Conservation (phyloP, 2,797 vertebrate species). For the Xenentodon cancila region DNA sequence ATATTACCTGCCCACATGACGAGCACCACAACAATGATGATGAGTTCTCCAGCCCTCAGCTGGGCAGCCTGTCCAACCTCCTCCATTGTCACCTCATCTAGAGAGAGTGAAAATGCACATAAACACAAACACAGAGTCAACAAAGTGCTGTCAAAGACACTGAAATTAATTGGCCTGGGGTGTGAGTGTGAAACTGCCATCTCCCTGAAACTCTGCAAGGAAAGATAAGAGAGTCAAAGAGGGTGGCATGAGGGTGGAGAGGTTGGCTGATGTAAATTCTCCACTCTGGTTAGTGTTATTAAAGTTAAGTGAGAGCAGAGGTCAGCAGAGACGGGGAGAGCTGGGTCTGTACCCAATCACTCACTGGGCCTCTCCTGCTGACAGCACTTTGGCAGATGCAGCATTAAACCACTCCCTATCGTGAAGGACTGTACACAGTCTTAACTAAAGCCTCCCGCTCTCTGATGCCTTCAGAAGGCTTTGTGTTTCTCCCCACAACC, state of each 20-base stretch:
- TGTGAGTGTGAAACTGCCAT: constrained; percentile 37
- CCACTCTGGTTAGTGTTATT: constrained; percentile 57
- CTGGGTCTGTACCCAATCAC: constrained; percentile 32
- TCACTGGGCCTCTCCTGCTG: constrained; percentile 43
- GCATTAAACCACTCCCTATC: constrained; percentile 41
- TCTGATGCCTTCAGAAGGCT: constrained; percentile 18
- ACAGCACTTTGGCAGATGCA: constrained; percentile 40
- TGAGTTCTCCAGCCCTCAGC: constrained; percentile 91
- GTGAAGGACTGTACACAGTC: constrained; percentile 35
- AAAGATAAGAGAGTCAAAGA: constrained; percentile 45
- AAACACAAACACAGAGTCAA: constrained; percentile 36
- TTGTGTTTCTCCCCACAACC: neutral
- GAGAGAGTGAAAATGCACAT: constrained; percentile 26
- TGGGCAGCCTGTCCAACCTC: constrained; percentile 88
- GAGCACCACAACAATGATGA: constrained; percentile 96
- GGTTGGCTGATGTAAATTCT: constrained; percentile 34
- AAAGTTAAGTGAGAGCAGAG: constrained; percentile 57
- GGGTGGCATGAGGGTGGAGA: constrained; percentile 27
- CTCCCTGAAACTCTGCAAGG: constrained; percentile 37
- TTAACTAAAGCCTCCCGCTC: constrained; percentile 10
- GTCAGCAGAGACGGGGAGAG: constrained; percentile 34
- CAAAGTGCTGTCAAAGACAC: constrained; percentile 22
- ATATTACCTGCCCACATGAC: constrained; percentile 97
- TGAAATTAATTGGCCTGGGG: constrained; percentile 26
- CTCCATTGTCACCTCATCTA: constrained; percentile 94